Evolutionary conservation across 2,888 invertebrate genomes (phyloP), one percentile per base, ranked within the genome.

Genomic region (Scotopteryx bipunctaria): DNA sequence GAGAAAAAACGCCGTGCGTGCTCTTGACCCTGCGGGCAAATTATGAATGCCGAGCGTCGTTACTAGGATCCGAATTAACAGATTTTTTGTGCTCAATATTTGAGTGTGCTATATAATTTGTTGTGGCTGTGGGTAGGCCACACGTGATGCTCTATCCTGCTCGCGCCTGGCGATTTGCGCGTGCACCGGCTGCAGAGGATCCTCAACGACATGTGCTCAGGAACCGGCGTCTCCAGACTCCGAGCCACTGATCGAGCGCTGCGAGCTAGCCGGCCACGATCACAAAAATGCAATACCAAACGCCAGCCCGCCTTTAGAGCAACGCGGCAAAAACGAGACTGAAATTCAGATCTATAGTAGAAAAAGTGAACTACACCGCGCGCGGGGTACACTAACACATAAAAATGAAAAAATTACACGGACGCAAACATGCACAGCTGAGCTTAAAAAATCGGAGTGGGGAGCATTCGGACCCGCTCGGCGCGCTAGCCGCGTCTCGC

Each of bases 291-390:
- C 85, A 81, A 78, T 83, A 86, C 73, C 85, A 85, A 85, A 83
- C 76, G 74, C 80, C 75, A 83, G 83, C 79, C 84, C 89, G 88
- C 87, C 89, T 89, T 84, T 83, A 89, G 87, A 87, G 82, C 81
- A 78, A 86, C 91, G 88, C 91, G 91, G 90, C 90, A 91, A 91
- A 91, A 91, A 89, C 90, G 83, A 89, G 88, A 91, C 91, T 91
- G 91, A 91, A 89, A 80, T 88, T 89, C 89, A 88, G 89, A 90
- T 91, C 91, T 90, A 91, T 91, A 91, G 91, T 91, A 91, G 90
- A 91, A 91, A 91, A 91, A 91, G 90, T 86, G 85, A 89, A 90
- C 90, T 88, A 89, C 89, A 86, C 87, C 83, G 84, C 74, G 83
- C 87, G 89, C 87, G 89, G 90, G 90, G 86, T 87, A 90, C 90